Percentiles rank a stretch among this genome's conserved stretches.
These are phyloP conservation scores for Leuciscus idus DNA, from an alignment of 2,113 vertebrate species.

Conservation along the genomic window DNA sequence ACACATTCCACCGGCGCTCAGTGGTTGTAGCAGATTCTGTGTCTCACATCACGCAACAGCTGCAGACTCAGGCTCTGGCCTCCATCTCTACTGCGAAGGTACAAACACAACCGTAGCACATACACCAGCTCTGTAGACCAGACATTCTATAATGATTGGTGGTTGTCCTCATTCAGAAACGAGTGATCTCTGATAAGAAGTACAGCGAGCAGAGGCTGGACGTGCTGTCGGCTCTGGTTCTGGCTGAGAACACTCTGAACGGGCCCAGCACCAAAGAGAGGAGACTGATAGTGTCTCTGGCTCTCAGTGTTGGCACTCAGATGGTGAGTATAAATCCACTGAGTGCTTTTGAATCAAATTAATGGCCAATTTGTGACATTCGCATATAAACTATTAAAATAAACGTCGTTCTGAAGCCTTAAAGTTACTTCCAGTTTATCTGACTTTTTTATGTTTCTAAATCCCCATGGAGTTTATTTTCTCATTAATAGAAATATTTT, in stretches of 20 bases:
- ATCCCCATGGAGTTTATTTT: background rate
- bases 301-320: constrained; percentile 94
- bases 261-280: constrained; percentile 95
- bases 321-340: constrained; percentile 79
- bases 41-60: constrained; percentile 91
- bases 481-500: background rate
- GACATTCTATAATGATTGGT: background rate
- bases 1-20: constrained; percentile 92
- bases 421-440: background rate
- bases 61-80: constrained; percentile 92
- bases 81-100: constrained; percentile 92
- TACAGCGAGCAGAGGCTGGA: constrained; percentile 97
- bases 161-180: constrained; percentile 80
- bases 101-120: constrained; percentile 35
- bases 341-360: background rate
- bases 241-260: constrained; percentile 93
- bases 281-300: constrained; percentile 88
- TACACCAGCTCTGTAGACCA: no score
- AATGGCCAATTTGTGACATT: background rate
- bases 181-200: constrained; percentile 98
- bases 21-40: constrained; percentile 96
- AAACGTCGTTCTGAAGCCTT: background rate
- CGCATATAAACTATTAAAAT: background rate
- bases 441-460: background rate
- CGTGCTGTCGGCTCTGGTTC: constrained; percentile 92